phyloP scores from a whole-genome alignment of 2,797 vertebrate species.

The Hemibagrus guttatus region DNA sequence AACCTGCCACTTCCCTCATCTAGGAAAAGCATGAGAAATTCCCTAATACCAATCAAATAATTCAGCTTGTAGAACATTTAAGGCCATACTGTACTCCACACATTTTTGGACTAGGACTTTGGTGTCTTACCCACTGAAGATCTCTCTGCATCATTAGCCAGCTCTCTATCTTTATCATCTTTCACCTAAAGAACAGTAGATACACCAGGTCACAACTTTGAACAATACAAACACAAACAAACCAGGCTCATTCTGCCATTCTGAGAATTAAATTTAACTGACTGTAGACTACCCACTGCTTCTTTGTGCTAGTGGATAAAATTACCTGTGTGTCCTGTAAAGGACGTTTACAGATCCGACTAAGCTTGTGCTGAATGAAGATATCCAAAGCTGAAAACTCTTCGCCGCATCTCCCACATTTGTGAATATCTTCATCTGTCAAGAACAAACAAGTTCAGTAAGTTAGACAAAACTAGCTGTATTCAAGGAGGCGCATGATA shows the following conservation, averaged over 20 bases:
- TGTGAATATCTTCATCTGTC: slow-evolving; percentile 88
- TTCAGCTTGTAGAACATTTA: background rate
- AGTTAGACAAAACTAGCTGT: background rate
- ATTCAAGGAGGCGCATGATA: background rate
- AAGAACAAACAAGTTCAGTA: background rate
- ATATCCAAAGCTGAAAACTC: slow-evolving; percentile 92
- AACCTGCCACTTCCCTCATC: slow-evolving; percentile 53
- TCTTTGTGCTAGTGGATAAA: background rate
- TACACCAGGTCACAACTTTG: slow-evolving; percentile 45
- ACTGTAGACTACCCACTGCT: background rate
- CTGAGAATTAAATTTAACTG: background rate
- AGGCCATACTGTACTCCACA: background rate
- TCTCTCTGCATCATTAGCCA: slow-evolving; percentile 60
- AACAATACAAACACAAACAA: slow-evolving; percentile 8
- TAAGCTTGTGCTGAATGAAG: slow-evolving; percentile 95
- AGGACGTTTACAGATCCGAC: slow-evolving; percentile 81
- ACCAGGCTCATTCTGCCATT: background rate
- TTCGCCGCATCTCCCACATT: slow-evolving; percentile 89
- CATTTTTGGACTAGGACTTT: background rate
- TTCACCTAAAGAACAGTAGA: slow-evolving; percentile 57
- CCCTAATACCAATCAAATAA: background rate
- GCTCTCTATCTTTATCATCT: slow-evolving; percentile 33
- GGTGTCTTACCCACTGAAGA: slow-evolving; percentile 53
- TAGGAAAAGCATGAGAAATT: slow-evolving; percentile 31
- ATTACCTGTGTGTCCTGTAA: slow-evolving; percentile 52